Evolutionary conservation across 2,113 vertebrate species (phyloP), one percentile per base, ranked within the genome.

Genomic region (Chrysemys picta): DNA sequence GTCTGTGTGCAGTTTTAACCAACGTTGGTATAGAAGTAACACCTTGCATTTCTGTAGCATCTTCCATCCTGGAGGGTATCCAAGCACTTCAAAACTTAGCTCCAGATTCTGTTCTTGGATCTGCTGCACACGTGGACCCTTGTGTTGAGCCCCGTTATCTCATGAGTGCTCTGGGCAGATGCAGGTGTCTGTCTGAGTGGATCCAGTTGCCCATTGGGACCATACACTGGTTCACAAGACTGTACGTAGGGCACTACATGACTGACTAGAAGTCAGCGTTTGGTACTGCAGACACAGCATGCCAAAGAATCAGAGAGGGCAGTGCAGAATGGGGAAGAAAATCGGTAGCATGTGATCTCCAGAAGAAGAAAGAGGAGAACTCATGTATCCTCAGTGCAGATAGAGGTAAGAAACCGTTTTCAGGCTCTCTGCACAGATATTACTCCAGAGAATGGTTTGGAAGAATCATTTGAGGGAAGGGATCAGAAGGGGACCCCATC

Each of bases 231-330:
- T 38, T 75, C 69, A 75, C 69, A 75, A 75, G 22, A 42, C 75
- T 27, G 2, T 38, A 1, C 16, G 3, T 59, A 24, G 69, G 38
- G 59, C 72, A 72, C 47, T 12, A 3, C 9, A 0, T 8, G 0
- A 78, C 24, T 76, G 50, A 50, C 14, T 16, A 50, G 50, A 50
- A 50, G 50, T 50, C 13, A 50, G 14, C 5, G 4, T 14, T 50
- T 50, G 50, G 50, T 50, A 16, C 13, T 50, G 50, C 50, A 50
- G 50, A 50, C 50, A 14, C 50, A 50, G 50, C 50, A 50, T 50
- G 50, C 50, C 13, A 14, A 50, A 50, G 50, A 50, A 50, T 50
- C 50, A 50, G 50, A 50, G 13, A 50, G 50, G 50, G 50, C 50
- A 16, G 50, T 50, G 50, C 50, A 50, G 50, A 50, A 50, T 16